phyloP scores from a whole-genome alignment of 2,888 invertebrate species.

The Acholoe squamosa region DNA sequence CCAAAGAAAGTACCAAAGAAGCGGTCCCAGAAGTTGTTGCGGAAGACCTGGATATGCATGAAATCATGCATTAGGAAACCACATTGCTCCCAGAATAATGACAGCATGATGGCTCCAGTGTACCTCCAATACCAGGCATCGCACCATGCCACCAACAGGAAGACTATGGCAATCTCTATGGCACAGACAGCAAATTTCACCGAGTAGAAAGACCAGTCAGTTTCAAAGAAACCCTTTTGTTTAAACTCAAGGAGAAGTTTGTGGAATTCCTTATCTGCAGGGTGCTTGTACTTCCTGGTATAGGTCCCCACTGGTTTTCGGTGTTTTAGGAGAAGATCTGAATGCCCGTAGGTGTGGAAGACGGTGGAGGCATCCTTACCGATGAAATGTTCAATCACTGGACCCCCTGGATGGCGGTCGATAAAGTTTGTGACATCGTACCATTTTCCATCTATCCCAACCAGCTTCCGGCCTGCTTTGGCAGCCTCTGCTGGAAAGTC shows the following conservation, averaged over 20 bases:
- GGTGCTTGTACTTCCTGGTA: conserved; percentile 54
- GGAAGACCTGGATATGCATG: conserved; percentile 67
- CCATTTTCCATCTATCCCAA: conserved; percentile 63
- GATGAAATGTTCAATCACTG: conserved; percentile 61
- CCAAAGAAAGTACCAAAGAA: conserved; percentile 64
- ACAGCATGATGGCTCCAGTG: conserved; percentile 63
- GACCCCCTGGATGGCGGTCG: conserved; percentile 58
- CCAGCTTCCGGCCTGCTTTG: conserved; percentile 24
- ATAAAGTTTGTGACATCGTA: conserved; percentile 63
- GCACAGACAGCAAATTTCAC: conserved; percentile 55
- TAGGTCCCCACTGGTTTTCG: conserved; percentile 67
- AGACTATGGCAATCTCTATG: background rate
- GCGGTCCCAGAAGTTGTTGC: conserved; percentile 56
- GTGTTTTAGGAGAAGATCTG: conserved; percentile 63
- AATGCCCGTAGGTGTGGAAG: conserved; percentile 66
- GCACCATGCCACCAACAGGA: conserved; percentile 21
- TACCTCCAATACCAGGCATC: conserved; percentile 65
- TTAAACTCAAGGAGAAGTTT: conserved; percentile 62
- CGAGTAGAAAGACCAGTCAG: conserved; percentile 64
- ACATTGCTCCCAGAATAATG: conserved; percentile 68
- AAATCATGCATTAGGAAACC: conserved; percentile 69
- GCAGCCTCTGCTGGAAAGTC: background rate
- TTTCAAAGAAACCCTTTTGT: conserved; percentile 66
- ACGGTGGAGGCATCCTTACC: conserved; percentile 62
- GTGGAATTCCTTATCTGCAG: conserved; percentile 66